Base-by-base conservation (phyloP, 2,113 vertebrate species). In the Lagopus muta region DNA sequence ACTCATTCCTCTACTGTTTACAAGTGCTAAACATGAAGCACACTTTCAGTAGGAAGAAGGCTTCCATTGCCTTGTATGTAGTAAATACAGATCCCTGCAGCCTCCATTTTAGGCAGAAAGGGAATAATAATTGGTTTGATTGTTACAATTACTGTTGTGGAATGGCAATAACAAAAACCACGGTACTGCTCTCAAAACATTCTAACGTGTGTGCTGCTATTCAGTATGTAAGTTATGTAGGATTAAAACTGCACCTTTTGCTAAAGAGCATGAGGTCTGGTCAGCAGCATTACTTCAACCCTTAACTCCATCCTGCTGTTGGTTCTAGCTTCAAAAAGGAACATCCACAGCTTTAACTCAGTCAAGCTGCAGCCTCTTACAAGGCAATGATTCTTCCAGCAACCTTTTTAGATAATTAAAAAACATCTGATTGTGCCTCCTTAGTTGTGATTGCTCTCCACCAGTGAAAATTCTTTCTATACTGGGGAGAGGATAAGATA, bases 151-250 rank as follows among this genome's bases (percentile, higher is more conserved):
- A 19, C 50, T 36, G n/a, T 11, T 66, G 42, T 38, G 57, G 24
- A 74, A 69, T 0, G 11, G 73, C 47, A 84, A 60, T 71, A 73
- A 52, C 19, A 70, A 90, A 72, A 58, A 19, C 3, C 34, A 61
- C 21, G 17, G 19, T 64, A 47, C 83, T 11, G 2, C 43, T 88
- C 77, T 20, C 47, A n/a, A 85, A 88, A 58, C 0, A 1, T 18
- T 3, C 7, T 40, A 42, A 17, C 1, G 2, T 2, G 11, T 25
- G 9, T 28, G 30, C n/a, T 38, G 50, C 32, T 13, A n/a, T 66
- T 66, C 58, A 67, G 57, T 58, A 50, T 2, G 0, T 70, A 12
- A 85, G 54, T 66, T 25, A 85, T 0, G 1, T 0, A 36, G 38
- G 22, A 34, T 34, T 75, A 27, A 58, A 71, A 82, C 3, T 13